Conservation (phyloP, 1,140 invertebrate genomes). For the Nixonia krombeini region DNA sequence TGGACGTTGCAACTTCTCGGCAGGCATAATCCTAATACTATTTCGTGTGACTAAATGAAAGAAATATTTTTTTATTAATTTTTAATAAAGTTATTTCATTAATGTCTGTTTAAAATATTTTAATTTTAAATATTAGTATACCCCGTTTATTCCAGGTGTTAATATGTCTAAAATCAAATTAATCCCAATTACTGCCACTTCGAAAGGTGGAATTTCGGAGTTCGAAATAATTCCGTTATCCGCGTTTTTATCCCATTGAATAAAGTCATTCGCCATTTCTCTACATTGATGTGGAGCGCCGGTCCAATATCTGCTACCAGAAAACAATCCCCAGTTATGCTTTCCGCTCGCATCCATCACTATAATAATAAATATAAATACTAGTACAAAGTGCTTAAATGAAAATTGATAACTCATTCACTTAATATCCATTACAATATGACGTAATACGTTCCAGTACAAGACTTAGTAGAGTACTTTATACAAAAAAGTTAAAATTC, state of each 20-base stretch:
- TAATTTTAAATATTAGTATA: constrained; percentile 10
- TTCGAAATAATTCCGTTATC: constrained; percentile 1
- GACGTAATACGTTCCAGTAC: too few species aligned
- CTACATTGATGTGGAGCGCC: constrained; percentile 59
- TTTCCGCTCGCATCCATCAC: constrained; percentile 63
- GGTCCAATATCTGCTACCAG: constrained; percentile 60
- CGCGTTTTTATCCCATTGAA: constrained; percentile 2
- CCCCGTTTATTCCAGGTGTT: constrained; percentile 23
- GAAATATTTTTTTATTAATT: background rate
- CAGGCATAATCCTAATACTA: constrained; percentile 60
- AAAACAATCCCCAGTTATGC: constrained; percentile 55
- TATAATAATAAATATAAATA: constrained; percentile 29
- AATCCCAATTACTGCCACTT: constrained; percentile 42
- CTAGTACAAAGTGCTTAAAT: background rate
- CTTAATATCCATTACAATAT: too few species aligned
- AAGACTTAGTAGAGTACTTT: too few species aligned
- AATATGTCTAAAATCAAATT: constrained; percentile 34
- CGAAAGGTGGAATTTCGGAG: constrained; percentile 40
- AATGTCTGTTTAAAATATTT: too few species aligned
- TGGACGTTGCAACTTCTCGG: constrained; percentile 51
- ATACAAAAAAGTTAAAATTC: too few species aligned
- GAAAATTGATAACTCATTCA: too few species aligned
- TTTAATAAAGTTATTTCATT: too few species aligned
- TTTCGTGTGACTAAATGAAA: constrained; percentile 48
- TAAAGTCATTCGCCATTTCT: constrained; percentile 40